A percentile compares a stretch with the other conserved stretches of the same genome.
phyloP scores from a whole-genome alignment of 1,140 invertebrate species.

The Brachionus rotundiformis region DNA sequence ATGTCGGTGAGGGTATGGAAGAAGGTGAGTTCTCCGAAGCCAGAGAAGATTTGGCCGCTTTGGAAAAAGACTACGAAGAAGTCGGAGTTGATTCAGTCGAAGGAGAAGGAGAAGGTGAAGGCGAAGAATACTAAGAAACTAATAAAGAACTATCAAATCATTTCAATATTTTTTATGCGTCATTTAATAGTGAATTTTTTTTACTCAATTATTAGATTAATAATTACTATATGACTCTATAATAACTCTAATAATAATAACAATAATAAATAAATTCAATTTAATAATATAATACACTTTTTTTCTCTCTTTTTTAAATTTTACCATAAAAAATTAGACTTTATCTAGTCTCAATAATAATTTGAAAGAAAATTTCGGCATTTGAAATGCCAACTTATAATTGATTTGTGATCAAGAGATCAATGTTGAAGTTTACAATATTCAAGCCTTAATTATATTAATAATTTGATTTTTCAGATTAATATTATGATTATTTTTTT shows the following conservation, averaged over 20 bases:
- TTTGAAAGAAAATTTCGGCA: no score
- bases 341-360: no score
- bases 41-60: constrained; percentile 55
- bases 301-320: no score
- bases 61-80: constrained; percentile 56
- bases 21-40: constrained; percentile 63
- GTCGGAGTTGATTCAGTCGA: constrained; percentile 54
- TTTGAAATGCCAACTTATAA: no score
- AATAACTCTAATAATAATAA: background rate
- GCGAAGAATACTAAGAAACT: constrained; percentile 49
- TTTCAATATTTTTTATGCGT: background rate
- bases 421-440: no score
- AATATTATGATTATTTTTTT: no score
- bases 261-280: background rate
- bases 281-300: background rate
- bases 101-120: constrained; percentile 52
- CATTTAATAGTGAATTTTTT: background rate
- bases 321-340: background rate
- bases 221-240: background rate
- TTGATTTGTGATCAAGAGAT: no score
- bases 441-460: no score
- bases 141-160: background rate
- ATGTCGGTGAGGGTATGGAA: constrained; percentile 66
- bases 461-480: no score
- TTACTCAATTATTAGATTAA: background rate